Evolutionary conservation across 2,113 vertebrate genomes (phyloP).

Genomic region (Corynorhinus townsendii): DNA sequence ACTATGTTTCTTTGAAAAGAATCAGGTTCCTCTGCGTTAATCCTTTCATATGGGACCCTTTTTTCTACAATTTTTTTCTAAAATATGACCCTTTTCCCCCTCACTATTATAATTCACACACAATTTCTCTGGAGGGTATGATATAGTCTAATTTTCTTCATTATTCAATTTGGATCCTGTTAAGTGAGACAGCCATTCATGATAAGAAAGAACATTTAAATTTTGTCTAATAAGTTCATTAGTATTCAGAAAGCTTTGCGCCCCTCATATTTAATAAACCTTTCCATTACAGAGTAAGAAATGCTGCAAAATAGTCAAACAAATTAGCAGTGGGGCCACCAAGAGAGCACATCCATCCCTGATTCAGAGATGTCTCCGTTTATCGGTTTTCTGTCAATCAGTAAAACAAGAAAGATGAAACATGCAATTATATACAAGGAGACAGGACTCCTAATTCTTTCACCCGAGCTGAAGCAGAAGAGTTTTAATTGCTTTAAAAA

Average conservation of each 20-base stretch:
- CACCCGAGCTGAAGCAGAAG: constrained; percentile 41
- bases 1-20: constrained; percentile 45
- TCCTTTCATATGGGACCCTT: constrained; percentile 8
- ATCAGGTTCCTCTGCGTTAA: constrained; percentile 16
- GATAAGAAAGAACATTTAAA: constrained; percentile 63
- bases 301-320: constrained; percentile 59
- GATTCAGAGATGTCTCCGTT: constrained; percentile 44
- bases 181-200: constrained; percentile 65
- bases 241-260: constrained; percentile 63
- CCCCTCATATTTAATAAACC: constrained; percentile 66
- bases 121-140: constrained; percentile 52
- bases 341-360: constrained; percentile 25
- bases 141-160: constrained; percentile 68
- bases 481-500: constrained; percentile 52
- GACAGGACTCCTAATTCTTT: constrained; percentile 49
- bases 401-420: constrained; percentile 52
- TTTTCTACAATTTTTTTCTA: constrained; percentile 34
- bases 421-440: constrained; percentile 45
- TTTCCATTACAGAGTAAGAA: constrained; percentile 66
- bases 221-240: constrained; percentile 71
- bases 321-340: constrained; percentile 51
- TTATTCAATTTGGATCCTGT: constrained; percentile 69
- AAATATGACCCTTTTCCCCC: constrained; percentile 43
- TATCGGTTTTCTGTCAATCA: constrained; percentile 67
- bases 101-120: constrained; percentile 46